Evolutionary conservation across 2,888 invertebrate species (phyloP), one percentile per base, ranked within the genome.

Genomic region (Amblyteles armatorius): DNA sequence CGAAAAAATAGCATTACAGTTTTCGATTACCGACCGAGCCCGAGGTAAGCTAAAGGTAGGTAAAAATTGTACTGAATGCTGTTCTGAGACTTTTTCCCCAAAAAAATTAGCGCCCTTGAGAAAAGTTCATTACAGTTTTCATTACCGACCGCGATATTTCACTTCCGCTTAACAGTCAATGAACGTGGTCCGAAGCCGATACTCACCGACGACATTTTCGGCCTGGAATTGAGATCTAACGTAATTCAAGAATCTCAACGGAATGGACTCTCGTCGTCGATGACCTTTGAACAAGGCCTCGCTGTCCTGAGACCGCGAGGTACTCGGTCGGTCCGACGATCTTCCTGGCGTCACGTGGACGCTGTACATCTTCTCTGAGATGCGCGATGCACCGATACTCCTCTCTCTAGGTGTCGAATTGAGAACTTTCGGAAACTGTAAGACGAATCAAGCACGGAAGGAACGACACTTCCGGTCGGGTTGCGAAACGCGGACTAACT

Each of bases 271-370:
- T 60, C 91, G 90, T 22, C 90, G 86, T 11, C 88, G 88, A 16
- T 89, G 88, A 50, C 87, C 83, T 50, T 88, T 92, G 72, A 91
- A 93, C 26, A 90, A 83, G 69, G 91, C 88, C 77, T 92, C 92
- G 29, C 87, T 90, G 3, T 91, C 92, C 6, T 90, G 87, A 80
- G 85, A 89, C 52, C 88, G 87, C 11, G 93, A 91, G 22, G 90
- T 87, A 26, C 88, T 87, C 9, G 90, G 88, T 36, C 89, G 87
- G 0, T 90, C 90, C 22, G 90, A 88, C 33, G 91, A 91, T 84
- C 89, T 88, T 72, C 91, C 90, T 0, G 91, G 89, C 44, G 93
- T 91, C 68, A 92, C 92, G 76, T 93, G 93, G 73, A 93, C 93
- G 69, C 90, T 92, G 79, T 93, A 93, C 93, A 93, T 93, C 71